phyloP scores from a whole-genome alignment of 2,797 vertebrate genomes.

The Coregonus suidteri region DNA sequence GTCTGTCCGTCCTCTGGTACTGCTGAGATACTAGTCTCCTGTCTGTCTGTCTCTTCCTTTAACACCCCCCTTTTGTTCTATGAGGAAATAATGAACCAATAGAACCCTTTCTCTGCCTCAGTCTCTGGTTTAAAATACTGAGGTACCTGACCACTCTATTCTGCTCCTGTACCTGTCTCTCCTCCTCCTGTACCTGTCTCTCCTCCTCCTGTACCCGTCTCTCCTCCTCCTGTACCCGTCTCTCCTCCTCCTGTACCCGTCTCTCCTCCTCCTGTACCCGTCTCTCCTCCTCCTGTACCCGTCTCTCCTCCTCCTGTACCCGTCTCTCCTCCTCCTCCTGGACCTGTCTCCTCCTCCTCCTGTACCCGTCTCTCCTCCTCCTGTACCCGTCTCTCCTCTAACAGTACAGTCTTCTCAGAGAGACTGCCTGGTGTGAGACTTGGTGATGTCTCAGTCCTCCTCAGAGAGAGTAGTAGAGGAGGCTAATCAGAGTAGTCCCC shows the following conservation, averaged over 20 bases:
- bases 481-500: background rate
- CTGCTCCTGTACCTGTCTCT: too few relatives aligned
- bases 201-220: background rate
- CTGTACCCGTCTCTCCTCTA: too few relatives aligned
- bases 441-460: background rate
- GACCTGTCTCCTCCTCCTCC: background rate
- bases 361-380: background rate
- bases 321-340: too few relatives aligned
- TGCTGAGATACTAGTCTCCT: too few relatives aligned
- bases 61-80: background rate
- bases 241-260: background rate
- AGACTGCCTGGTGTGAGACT: background rate
- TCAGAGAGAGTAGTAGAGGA: background rate
- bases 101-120: constrained; percentile 6
- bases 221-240: constrained; percentile 8
- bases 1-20: background rate
- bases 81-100: background rate
- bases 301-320: background rate
- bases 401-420: background rate
- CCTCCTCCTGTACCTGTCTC: background rate
- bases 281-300: too few relatives aligned
- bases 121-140: background rate
- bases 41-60: too few relatives aligned
- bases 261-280: too few relatives aligned
- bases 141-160: background rate